Evolutionary conservation across 1,140 invertebrate species (phyloP), one percentile per base, ranked within the genome.

Genomic region (Calycopis cecrops): DNA sequence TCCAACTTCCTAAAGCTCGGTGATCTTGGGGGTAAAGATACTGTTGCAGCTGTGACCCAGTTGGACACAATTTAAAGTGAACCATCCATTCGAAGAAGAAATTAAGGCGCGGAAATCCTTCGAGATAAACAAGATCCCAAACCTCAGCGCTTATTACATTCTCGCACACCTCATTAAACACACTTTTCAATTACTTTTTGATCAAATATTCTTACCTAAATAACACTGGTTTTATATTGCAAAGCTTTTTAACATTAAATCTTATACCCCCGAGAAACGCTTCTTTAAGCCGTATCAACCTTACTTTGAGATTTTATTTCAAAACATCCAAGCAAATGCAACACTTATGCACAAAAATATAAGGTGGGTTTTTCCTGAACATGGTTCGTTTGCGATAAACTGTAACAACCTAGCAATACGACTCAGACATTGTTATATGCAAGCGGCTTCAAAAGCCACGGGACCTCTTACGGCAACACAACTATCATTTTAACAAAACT

Each of bases 401-500:
- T 44, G 38, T 53, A 42, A 53, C 52, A 33, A 21, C 38, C 18
- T 53, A 11, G 52, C 52, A 42, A 44, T 53, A 44, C 40, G 14
- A 44, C 16, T 44, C 40, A 44, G 40, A 44, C 40, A 44, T 44
- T 53, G 40, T 35, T 51, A 51, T 51, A 37, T 53, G 38, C 52
- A 21, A 53, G 38, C 28, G 48, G 48, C 52, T 11, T 53, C 52
- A 44, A 42, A 40, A 53, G 52, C 52, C 21, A 53, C 21, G 51
- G 50, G 51, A 53, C 51, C 38, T 14, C 37, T 53, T 42, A 18
- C 38, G 38, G 51, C 28, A 40, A 40, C 51, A 52, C 28, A 53
- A 44, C 37, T 53, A 53, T 53, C 33, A 53, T 53, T 53, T 53
- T 53, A 44, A 42, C 38, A 44, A 53, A 53, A 40, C 52, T 8